Percentiles rank a stretch among this genome's conserved stretches.
Conservation (phyloP, 1,140 invertebrate species). For the Rhopalosiphum padi region DNA sequence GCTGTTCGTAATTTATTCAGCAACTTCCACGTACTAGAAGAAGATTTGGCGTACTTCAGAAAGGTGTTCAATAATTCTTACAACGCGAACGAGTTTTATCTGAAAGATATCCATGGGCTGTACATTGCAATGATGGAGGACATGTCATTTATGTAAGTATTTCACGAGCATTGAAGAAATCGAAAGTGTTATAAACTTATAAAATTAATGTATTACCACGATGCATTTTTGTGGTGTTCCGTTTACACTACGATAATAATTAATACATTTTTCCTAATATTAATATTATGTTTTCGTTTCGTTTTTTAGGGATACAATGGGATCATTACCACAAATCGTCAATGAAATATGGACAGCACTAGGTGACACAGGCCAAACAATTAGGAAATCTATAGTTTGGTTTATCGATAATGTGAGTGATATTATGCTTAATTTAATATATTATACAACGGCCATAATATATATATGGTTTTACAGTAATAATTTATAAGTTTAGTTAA, state of each 20-base stretch:
- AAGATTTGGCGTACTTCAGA: constrained; percentile 75
- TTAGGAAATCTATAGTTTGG: constrained; percentile 77
- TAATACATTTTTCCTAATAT: background rate
- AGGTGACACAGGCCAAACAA: constrained; percentile 80
- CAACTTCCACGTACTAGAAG: constrained; percentile 73
- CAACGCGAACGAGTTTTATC: constrained; percentile 81
- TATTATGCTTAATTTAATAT: background rate
- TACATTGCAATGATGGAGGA: constrained; percentile 76
- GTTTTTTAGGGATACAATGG: constrained; percentile 71
- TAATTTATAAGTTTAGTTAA: no score
- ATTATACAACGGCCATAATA: no score
- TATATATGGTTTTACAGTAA: no score
- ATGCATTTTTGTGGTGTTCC: background rate
- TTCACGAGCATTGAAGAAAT: no score
- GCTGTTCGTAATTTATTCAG: constrained; percentile 64
- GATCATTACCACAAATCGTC: constrained; percentile 78
- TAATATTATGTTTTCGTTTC: background rate
- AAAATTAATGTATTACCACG: no score
- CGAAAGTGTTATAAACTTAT: background rate
- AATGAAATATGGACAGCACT: constrained; percentile 83
- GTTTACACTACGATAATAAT: background rate
- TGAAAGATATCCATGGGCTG: constrained; percentile 76
- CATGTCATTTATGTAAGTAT: constrained; percentile 69
- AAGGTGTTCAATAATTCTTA: constrained; percentile 78
- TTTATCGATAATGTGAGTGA: constrained; percentile 71